Evolutionary conservation across 2,797 vertebrate species (phyloP), one percentile per base, ranked within the genome.

Genomic region (Acanthopagrus latus): DNA sequence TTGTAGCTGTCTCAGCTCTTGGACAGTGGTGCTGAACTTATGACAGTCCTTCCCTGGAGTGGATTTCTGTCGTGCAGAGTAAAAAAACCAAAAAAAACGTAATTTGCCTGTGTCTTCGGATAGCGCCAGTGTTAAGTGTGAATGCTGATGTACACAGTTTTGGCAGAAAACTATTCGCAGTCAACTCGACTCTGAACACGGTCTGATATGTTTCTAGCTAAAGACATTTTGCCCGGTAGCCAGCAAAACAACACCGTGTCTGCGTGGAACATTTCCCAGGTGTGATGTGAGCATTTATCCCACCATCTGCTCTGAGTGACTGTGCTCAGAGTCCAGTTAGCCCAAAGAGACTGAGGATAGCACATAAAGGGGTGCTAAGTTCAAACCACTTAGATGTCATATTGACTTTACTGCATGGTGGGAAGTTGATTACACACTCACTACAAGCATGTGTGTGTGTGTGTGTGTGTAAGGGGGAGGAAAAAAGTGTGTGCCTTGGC

Each of bases 371-470:
- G 63, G 62, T 72, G 51, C 56, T 23, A 75, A 76, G 83, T 84
- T 88, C 76, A 84, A 76, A 81, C 65, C 74, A 80, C 79, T 84
- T 74, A 78, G 64, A 86, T 78, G 66, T 82, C 81, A 81, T 81
- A 88, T 88, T 84, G 87, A 85, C 88, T 89, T 57, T 64, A 69
- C 74, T 63, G 70, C 84, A 81, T 82, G 62, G 75, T 85, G 83
- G 67, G 81, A 81, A 85, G 78, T 81, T 86, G 69, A 92, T 89
- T 80, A 88, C 68, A 81, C 60, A 59, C 78, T 82, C 25, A 57
- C 69, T 71, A 48, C 29, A 69, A 60, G 63, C 63, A 41, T 78
- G 54, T 63, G 52, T 76, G 25, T 25, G 25, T 25, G 25, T n/a
- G n/a, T 3, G 67, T 25, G 25, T 25, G 25, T 25, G 67, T 52